These are phyloP conservation scores for Echinops telfairi DNA, from an alignment of 2,113 vertebrate species.

Conservation along the genomic window DNA sequence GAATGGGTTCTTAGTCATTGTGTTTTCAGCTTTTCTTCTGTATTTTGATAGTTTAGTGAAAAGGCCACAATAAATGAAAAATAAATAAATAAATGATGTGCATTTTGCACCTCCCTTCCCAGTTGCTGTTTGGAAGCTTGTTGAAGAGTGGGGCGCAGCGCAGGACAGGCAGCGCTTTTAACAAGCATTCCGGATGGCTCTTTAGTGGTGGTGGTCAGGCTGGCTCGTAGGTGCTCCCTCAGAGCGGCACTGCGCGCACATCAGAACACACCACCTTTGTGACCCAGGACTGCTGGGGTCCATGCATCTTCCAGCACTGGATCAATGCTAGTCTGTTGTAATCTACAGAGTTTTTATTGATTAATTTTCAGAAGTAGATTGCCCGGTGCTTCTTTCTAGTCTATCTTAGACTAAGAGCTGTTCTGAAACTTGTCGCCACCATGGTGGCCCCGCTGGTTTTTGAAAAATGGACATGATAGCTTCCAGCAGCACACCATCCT, in stretches of 20 bases:
- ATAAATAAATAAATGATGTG: neutral
- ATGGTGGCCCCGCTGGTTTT: neutral
- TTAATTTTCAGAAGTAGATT: neutral
- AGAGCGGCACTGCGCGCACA: neutral
- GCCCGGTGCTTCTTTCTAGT: neutral
- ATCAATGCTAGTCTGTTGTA: neutral
- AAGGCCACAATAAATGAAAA: neutral
- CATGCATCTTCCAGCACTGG: neutral
- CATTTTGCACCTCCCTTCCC: neutral
- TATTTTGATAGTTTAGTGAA: conserved; percentile 57
- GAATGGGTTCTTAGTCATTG: conserved; percentile 19
- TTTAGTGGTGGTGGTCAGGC: neutral
- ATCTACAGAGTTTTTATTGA: neutral
- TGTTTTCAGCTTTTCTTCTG: neutral
- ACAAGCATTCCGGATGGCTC: neutral
- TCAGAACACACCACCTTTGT: neutral
- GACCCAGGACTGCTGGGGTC: neutral
- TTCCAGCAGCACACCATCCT: neutral
- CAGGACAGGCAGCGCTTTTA: neutral
- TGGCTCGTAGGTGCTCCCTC: too few species aligned
- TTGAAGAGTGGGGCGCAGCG: neutral
- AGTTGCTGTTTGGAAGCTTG: neutral
- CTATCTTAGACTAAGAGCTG: neutral
- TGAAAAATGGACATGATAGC: neutral
- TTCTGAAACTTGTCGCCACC: neutral